Evolutionary conservation across 53 echinoderm and acorn worm species (phyloP).

Genomic region (Arbacia lixula): DNA sequence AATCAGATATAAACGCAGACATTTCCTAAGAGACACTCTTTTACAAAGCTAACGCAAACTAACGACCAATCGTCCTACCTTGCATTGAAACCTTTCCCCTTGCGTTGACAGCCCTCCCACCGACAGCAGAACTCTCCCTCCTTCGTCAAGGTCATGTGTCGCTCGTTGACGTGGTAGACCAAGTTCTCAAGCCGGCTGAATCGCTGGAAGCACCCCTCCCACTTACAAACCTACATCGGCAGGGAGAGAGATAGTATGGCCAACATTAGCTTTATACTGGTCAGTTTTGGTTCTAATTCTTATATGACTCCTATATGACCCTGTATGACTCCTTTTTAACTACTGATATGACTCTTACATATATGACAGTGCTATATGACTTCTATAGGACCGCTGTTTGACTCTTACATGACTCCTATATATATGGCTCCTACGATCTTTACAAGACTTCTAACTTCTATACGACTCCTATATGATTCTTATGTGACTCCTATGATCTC

Average conservation of each 20-base stretch:
- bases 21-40: background rate
- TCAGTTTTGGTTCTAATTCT: background rate
- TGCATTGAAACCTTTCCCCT: conserved; percentile 97
- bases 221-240: conserved; percentile 78
- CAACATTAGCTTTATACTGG: background rate
- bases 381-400: no score
- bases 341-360: no score
- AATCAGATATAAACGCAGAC: background rate
- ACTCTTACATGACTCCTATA: no score
- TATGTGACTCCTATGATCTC: no score
- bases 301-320: background rate
- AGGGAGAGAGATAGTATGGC: background rate
- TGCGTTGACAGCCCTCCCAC: conserved; percentile 92
- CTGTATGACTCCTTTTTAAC: no score
- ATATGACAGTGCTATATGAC: no score
- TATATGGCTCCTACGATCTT: no score
- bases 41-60: background rate
- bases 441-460: no score
- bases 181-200: conserved; percentile 82
- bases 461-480: no score
- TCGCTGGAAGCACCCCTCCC: conserved; percentile 83
- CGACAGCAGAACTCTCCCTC: conserved; percentile 90
- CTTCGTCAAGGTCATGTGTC: conserved; percentile 82
- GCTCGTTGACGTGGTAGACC: conserved; percentile 89
- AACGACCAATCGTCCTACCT: conserved; percentile 58